Percentiles rank a stretch among this genome's conserved stretches.
These are phyloP conservation scores for Trichogramma pretiosum DNA, from an alignment of 1,140 invertebrate species.

Conservation along the genomic window DNA sequence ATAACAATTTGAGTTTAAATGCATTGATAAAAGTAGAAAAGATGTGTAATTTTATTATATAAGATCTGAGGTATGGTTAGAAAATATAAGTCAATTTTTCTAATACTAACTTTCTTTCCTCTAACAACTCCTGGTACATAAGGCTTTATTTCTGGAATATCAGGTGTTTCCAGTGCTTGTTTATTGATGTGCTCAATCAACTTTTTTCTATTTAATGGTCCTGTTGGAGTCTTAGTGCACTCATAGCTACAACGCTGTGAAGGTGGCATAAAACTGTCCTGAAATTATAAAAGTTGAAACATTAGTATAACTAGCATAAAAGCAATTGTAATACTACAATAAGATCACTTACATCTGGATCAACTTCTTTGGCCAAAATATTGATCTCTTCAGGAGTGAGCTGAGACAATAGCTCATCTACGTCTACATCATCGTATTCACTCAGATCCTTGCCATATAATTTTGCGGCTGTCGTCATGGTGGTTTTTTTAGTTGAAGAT, in stretches of 20 bases:
- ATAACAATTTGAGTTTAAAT: background rate
- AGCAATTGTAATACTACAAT: too few species aligned
- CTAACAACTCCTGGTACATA: constrained; percentile 80
- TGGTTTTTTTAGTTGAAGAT: constrained; percentile 74
- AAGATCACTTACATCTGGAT: constrained; percentile 93
- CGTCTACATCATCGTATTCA: constrained; percentile 91
- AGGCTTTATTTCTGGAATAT: constrained; percentile 91
- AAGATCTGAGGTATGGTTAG: background rate
- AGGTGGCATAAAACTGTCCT: constrained; percentile 95
- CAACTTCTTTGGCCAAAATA: constrained; percentile 95
- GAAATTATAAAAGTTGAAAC: constrained; percentile 28
- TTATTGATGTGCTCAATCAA: constrained; percentile 97
- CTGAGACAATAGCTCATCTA: constrained; percentile 91
- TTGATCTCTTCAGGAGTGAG: constrained; percentile 93
- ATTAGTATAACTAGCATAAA: too few species aligned
- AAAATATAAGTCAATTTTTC: too few species aligned
- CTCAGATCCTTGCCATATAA: constrained; percentile 88
- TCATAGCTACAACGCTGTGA: constrained; percentile 92
- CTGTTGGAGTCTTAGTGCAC: constrained; percentile 89
- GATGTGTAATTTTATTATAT: background rate
- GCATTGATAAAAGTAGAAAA: background rate
- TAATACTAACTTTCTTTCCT: constrained; percentile 76
- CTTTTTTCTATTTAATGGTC: constrained; percentile 91
- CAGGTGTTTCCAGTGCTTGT: constrained; percentile 92
- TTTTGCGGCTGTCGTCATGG: constrained; percentile 79